Evolutionary conservation across 2,113 vertebrate species (phyloP).

Genomic region (Montifringilla adamsi): DNA sequence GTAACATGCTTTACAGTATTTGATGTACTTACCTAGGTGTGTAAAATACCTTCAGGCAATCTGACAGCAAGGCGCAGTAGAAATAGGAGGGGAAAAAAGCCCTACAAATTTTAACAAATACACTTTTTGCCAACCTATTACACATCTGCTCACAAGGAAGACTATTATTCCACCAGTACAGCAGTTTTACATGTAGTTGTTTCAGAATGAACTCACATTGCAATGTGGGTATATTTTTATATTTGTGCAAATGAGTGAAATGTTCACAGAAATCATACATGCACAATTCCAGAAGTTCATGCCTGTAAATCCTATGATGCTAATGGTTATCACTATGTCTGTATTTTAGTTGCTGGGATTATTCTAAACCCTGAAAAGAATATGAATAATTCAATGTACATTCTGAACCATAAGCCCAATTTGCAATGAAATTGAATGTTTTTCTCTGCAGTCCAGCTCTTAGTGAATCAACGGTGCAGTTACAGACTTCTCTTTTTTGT

Average conservation of each 20-base stretch:
- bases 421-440: constrained; percentile 21
- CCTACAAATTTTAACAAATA: neutral
- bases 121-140: neutral
- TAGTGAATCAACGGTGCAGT: constrained; percentile 23
- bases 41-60: neutral
- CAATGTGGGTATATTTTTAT: neutral
- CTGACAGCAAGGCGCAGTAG: neutral
- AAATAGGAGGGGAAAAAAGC: neutral
- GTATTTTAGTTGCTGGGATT: neutral
- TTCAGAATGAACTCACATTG: neutral
- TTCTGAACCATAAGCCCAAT: neutral
- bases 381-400: neutral
- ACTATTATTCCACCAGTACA: neutral
- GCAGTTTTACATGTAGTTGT: neutral
- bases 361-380: neutral
- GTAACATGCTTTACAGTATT: neutral
- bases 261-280: neutral
- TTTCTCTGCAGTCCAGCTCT: constrained; percentile 10
- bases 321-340: neutral
- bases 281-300: neutral
- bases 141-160: neutral
- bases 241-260: neutral
- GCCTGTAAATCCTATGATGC: neutral
- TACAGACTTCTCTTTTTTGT: neutral
- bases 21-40: neutral